A percentile compares a stretch with the other conserved stretches of the same genome.
Evolutionary conservation across 1,140 invertebrate genomes (phyloP).

Genomic region (Chrysoperla carnea): DNA sequence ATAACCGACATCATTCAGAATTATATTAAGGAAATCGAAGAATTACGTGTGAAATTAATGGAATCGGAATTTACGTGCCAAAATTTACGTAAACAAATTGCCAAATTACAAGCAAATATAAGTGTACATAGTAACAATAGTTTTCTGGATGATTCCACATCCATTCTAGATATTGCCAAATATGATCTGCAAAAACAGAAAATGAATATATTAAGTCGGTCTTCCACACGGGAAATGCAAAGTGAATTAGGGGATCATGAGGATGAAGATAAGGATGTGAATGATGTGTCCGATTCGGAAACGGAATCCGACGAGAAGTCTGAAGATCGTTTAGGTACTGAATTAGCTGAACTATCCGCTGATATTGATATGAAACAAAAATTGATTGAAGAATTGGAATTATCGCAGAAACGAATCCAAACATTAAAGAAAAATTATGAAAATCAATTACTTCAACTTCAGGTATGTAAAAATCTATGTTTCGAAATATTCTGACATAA

Average conservation of each 20-base stretch:
- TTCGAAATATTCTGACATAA: too few species aligned
- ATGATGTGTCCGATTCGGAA: conserved; percentile 41
- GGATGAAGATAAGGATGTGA: conserved; percentile 18
- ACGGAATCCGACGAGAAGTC: conserved; percentile 31
- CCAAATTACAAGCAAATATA: conserved; percentile 11
- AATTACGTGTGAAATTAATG: conserved; percentile 66
- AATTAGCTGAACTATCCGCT: conserved; percentile 68
- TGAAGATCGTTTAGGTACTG: conserved; percentile 30
- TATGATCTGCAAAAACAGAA: conserved; percentile 38
- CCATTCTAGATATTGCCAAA: conserved; percentile 45
- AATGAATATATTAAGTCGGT: conserved; percentile 22
- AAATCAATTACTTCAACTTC: conserved; percentile 78
- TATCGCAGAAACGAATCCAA: conserved; percentile 65
- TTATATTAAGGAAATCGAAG: conserved; percentile 85
- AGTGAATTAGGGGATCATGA: conserved; percentile 18
- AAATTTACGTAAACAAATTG: conserved; percentile 42
- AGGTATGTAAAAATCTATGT: conserved; percentile 23
- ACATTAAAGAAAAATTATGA: conserved; percentile 84
- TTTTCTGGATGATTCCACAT: conserved; percentile 17
- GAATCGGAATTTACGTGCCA: conserved; percentile 78
- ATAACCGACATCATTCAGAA: conserved; percentile 56
- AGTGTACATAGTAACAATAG: conserved; percentile 6
- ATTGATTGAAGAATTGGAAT: conserved; percentile 84
- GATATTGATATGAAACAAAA: conserved; percentile 86
- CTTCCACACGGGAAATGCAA: conserved; percentile 6